A percentile compares a stretch with the other conserved stretches of the same genome.
These are phyloP conservation scores for Otis tarda DNA, from an alignment of 2,113 vertebrate species.

Conservation along the genomic window DNA sequence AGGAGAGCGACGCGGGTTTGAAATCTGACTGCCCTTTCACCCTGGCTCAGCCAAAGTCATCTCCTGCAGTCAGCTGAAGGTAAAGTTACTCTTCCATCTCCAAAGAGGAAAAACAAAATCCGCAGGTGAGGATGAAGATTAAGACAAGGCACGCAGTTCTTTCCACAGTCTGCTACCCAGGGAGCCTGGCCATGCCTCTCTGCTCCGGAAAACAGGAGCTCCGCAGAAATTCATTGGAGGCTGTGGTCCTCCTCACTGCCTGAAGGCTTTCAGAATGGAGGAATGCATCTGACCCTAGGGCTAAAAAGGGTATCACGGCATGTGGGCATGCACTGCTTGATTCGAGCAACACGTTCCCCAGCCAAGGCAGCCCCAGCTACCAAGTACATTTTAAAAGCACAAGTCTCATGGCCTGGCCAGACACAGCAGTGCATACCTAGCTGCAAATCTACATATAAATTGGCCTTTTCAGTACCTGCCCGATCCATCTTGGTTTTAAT, in stretches of 20 bases:
- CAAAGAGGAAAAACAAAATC: neutral
- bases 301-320: neutral
- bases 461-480: neutral
- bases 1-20: neutral
- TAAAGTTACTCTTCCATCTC: neutral
- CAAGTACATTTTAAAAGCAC: rapidly evolving
- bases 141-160: neutral
- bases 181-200: neutral
- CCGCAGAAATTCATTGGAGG: neutral
- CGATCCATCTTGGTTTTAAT: neutral
- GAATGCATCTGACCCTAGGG: neutral
- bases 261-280: neutral
- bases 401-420: neutral
- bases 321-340: rapidly evolving
- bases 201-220: neutral
- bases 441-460: neutral
- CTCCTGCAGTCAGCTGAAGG: neutral
- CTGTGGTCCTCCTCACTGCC: rapidly evolving
- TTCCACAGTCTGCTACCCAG: neutral
- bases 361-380: neutral
- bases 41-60: neutral
- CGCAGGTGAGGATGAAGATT: neutral
- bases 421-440: neutral
- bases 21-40: neutral
- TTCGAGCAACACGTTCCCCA: neutral